Percentiles rank a stretch among this genome's conserved stretches.
Evolutionary conservation across 2,888 invertebrate species (phyloP).

Genomic region (Pseudanteris insignis): DNA sequence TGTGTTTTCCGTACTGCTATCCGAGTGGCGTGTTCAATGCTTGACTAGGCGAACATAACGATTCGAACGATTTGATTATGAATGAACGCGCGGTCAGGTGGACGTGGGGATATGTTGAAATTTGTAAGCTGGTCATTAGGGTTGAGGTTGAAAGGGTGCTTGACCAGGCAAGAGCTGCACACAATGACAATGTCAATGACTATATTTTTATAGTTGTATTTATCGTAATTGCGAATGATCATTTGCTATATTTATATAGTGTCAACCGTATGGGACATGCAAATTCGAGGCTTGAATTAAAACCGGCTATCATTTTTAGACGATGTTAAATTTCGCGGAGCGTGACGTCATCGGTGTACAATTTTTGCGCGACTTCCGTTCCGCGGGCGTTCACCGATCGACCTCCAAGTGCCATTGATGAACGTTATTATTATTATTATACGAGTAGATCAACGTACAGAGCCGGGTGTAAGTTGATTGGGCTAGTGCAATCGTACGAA

Average conservation of each 20-base stretch:
- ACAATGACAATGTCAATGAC: slow-evolving; percentile 32
- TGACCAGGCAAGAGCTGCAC: slow-evolving; percentile 32
- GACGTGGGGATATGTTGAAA: slow-evolving; percentile 38
- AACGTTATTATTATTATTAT: too few relatives aligned
- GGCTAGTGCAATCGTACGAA: too few relatives aligned
- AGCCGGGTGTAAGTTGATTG: too few relatives aligned
- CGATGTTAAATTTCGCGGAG: slow-evolving; percentile 1
- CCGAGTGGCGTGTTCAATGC: slow-evolving; percentile 24
- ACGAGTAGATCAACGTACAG: too few relatives aligned
- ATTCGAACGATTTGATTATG: too few relatives aligned
- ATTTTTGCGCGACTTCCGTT: slow-evolving; percentile 24
- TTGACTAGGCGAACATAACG: slow-evolving; percentile 2
- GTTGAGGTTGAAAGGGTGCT: slow-evolving; percentile 52
- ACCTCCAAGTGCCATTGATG: slow-evolving; percentile 5
- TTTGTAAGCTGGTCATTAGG: slow-evolving; percentile 48
- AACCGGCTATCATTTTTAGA: not conserved
- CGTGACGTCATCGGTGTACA: slow-evolving; percentile 17
- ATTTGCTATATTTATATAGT: slow-evolving; percentile 40
- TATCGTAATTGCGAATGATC: slow-evolving; percentile 35
- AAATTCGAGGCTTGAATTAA: slow-evolving; percentile 9
- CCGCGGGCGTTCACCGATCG: slow-evolving; percentile 5
- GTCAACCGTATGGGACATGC: slow-evolving; percentile 14
- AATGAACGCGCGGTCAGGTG: too few relatives aligned
- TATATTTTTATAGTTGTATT: slow-evolving; percentile 44
- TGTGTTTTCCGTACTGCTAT: slow-evolving; percentile 38